Conservation (phyloP, 2,888 invertebrate genomes). For the Noctua comes region DNA sequence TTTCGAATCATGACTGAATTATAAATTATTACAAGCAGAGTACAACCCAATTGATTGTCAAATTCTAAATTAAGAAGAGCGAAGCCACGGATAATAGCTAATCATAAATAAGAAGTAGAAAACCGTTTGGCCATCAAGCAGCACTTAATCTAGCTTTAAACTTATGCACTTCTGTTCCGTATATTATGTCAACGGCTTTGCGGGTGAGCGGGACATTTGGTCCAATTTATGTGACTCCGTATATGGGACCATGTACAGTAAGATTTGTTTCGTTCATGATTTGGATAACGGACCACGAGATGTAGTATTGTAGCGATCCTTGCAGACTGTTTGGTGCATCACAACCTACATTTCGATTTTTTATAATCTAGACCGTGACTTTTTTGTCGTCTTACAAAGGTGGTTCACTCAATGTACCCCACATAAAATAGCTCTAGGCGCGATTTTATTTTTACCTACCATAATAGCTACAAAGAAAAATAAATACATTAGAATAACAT, state of each 20-base stretch:
- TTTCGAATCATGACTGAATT: too few species aligned
- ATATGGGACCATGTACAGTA: neutral
- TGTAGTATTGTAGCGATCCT: neutral
- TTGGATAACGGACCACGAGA: neutral
- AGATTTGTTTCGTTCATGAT: slow-evolving; percentile 17
- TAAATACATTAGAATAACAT: too few species aligned
- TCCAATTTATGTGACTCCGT: slow-evolving; percentile 15
- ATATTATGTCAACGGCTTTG: slow-evolving; percentile 3
- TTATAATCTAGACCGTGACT: too few species aligned
- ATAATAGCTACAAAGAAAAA: too few species aligned
- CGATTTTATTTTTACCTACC: too few species aligned
- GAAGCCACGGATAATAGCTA: too few species aligned
- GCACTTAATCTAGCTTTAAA: slow-evolving; percentile 6
- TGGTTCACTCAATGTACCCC: too few species aligned
- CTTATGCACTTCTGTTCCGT: neutral
- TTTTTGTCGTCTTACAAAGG: too few species aligned
- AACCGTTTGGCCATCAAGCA: neutral
- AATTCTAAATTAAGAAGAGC: too few species aligned
- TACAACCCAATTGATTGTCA: too few species aligned
- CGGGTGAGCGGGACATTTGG: neutral
- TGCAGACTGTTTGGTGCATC: neutral
- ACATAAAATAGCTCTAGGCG: too few species aligned
- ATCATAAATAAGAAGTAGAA: neutral
- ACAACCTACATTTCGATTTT: neutral
- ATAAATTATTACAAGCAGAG: too few species aligned